Evolutionary conservation across 2,888 invertebrate genomes (phyloP).

Genomic region (Agriopis marginaria): DNA sequence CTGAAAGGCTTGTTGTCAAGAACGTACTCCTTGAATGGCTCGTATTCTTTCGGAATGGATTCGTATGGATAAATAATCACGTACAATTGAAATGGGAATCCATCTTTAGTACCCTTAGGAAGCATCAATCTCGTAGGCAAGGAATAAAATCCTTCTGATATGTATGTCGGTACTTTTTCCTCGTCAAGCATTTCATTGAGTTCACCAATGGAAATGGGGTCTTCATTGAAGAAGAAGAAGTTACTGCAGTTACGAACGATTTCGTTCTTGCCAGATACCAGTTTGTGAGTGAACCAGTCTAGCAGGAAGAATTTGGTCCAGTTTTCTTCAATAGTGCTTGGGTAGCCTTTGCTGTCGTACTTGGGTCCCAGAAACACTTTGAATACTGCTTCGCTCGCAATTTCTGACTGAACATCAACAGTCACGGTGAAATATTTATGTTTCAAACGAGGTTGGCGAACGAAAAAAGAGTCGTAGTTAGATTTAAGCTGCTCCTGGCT

Average conservation of each 20-base stretch:
- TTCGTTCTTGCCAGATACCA: constrained; percentile 88
- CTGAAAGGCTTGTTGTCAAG: constrained; percentile 84
- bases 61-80: constrained; percentile 87
- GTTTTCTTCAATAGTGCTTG: constrained; percentile 82
- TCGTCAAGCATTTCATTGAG: constrained; percentile 87
- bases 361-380: constrained; percentile 90
- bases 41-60: constrained; percentile 67
- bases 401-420: constrained; percentile 87
- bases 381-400: constrained; percentile 85
- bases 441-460: constrained; percentile 90
- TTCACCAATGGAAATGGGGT: constrained; percentile 87
- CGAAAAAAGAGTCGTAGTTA: constrained; percentile 76
- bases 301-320: constrained; percentile 87
- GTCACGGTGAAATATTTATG: constrained; percentile 89
- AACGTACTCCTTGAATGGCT: constrained; percentile 59
- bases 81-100: constrained; percentile 88
- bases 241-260: constrained; percentile 89
- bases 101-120: constrained; percentile 90
- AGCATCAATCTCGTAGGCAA: constrained; percentile 90
- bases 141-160: constrained; percentile 84
- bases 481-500: constrained; percentile 63
- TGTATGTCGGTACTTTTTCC: constrained; percentile 80
- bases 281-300: constrained; percentile 86
- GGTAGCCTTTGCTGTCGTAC: constrained; percentile 85
- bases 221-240: constrained; percentile 87